Conservation (phyloP, 2,797 vertebrate genomes). For the Pangasius larnaudii region DNA sequence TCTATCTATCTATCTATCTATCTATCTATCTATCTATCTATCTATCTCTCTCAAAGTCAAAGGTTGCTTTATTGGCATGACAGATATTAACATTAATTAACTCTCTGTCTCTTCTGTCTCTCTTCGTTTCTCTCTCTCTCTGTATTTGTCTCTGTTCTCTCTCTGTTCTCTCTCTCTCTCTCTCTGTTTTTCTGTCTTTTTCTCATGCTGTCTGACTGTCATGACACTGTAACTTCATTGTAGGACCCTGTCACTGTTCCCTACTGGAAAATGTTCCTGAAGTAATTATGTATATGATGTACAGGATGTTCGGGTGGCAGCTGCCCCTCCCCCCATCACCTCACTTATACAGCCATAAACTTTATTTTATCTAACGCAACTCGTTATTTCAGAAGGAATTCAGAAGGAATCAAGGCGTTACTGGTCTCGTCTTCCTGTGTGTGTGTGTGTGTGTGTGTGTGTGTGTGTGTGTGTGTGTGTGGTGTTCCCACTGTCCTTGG, state of each 20-base stretch:
- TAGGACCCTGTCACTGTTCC: background rate
- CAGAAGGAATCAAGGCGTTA: background rate
- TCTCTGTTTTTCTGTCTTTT: background rate
- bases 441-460: slow-evolving; percentile 17
- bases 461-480: slow-evolving; percentile 4
- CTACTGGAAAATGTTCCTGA: background rate
- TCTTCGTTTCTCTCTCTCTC: too few relatives aligned
- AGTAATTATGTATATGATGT: background rate
- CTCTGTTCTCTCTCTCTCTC: too few relatives aligned
- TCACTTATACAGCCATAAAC: background rate
- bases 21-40: too few relatives aligned
- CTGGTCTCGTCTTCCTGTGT: background rate
- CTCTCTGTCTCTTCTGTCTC: too few relatives aligned
- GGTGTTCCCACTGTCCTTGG: slow-evolving; percentile 3
- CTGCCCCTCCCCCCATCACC: background rate
- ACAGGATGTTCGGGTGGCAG: background rate
- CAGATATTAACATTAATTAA: too few relatives aligned
- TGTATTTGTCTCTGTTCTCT: too few relatives aligned
- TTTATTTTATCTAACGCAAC: background rate
- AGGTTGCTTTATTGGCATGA: too few relatives aligned
- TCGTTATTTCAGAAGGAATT: background rate
- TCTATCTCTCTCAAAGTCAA: too few relatives aligned
- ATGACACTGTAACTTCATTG: background rate
- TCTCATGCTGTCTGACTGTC: background rate
- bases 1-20: too few relatives aligned